A percentile compares a stretch with the other conserved stretches of the same genome.
Evolutionary conservation across 2,113 vertebrate genomes (phyloP).

Genomic region (Fregata magnificens): DNA sequence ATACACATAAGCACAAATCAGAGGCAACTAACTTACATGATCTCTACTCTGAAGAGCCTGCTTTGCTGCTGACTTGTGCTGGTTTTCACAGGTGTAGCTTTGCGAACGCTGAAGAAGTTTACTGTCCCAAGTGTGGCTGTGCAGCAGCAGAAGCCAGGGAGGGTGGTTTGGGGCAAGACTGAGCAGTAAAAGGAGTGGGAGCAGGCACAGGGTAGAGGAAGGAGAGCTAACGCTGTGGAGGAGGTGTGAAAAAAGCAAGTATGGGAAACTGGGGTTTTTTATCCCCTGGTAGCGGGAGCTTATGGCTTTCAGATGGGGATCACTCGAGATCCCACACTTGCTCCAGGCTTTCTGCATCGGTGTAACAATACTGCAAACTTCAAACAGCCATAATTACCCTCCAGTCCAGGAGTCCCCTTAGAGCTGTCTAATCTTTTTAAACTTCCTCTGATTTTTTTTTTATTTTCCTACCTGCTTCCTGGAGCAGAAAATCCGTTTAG

Average conservation of each 20-base stretch:
- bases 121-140: neutral
- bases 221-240: neutral
- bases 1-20: neutral
- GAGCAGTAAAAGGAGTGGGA: neutral
- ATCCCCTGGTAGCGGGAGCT: neutral
- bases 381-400: neutral
- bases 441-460: neutral
- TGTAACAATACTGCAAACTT: neutral
- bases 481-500: constrained; percentile 73
- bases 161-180: neutral
- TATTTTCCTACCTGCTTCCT: neutral
- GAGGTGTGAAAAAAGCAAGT: neutral
- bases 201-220: neutral
- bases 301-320: neutral
- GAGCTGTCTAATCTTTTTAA: neutral
- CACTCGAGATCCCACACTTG: neutral
- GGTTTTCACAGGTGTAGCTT: neutral
- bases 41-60: neutral
- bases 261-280: neutral
- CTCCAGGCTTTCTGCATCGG: neutral
- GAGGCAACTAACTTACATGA: neutral
- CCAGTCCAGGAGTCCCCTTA: neutral
- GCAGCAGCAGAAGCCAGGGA: neutral
- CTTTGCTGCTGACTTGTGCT: neutral
- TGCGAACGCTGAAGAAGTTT: too few relatives aligned